Evolutionary conservation across 1,140 invertebrate species (phyloP), one percentile per base, ranked within the genome.

Genomic region (Thaumatotibia leucotreta): DNA sequence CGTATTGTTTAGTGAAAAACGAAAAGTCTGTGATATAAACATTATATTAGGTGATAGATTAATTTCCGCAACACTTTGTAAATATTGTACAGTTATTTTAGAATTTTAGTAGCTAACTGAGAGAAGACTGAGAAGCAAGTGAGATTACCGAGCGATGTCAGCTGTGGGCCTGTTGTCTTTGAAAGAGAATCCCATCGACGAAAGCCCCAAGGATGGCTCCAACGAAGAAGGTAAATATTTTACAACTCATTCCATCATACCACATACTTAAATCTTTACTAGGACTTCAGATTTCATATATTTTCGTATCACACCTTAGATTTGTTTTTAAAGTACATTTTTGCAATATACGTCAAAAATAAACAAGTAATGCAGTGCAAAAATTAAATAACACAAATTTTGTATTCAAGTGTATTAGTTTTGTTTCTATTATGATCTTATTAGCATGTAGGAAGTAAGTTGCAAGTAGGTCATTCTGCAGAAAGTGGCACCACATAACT

Each of bases 11-110:
- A 58, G 66, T 88, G 84, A 88, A 90, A 91, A 91, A 91, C 88
- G 88, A 91, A 89, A 90, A 90, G 89, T 91, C 90, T 91, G 90
- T 91, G 90, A 91, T 91, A 91, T 91, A 91, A 91, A 91, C 88
- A 91, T 87, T 88, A 90, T 80, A 58, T 74, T 91, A 90, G 84
- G 80, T 86, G 80, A 89, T 90, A 89, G 80, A 83, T 74, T 89
- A 89, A 86, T 87, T 88, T 88, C 79, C 79, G 83, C 78, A 83
- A 88, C 74, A 81, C 75, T 85, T 90, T 90, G 88, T 90, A 90
- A 87, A 90, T 90, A 90, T 80, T 89, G 84, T 90, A 89, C 77
- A 88, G 82, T 83, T 86, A 86, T 90, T 89, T 86, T 84, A 84
- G 82, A 87, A 80, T 83, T 86, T 84, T 88, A 88, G 77, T 78